Base-by-base conservation (phyloP, 2,113 vertebrate species). In the Siniperca knerii region DNA sequence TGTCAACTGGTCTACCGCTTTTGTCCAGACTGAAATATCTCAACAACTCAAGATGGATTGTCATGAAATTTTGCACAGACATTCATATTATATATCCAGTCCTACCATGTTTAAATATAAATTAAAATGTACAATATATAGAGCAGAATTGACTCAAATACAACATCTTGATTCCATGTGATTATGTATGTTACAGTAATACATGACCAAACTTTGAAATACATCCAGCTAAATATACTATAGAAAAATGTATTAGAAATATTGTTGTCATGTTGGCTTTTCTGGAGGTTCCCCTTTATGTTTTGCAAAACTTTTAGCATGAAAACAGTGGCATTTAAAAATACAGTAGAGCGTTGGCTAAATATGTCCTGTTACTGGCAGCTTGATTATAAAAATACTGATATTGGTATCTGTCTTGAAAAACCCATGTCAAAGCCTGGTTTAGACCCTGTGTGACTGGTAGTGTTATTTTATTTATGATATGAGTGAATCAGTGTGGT, bases 401-500 rank as follows among this genome's bases (percentile, higher is more conserved):
- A 82, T 82, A 67, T 65, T 73, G 75, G 50, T 82, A 67, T 69
- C 75, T 79, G 65, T 72, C 12, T 76, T 74, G 8, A 71, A 87
- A 79, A 78, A 0, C n/a, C 46, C 58, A 48, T 88, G 89, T 89
- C 74, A 82, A 72, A 87, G 80, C 83, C 75, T 69, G 82, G 69
- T 87, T 89, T 76, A 89, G 88, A 80, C 74, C 75, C 85, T 48
- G 81, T 77, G 81, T 64, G 83, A 75, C 88, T 87, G 83, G 58
- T 77, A 40, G 69, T 67, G 40, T 83, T 82, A 73, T 91, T 87
- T 90, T 89, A 93, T 92, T 92, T 89, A 91, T 88, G 79, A 88
- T 85, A 75, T 25, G 87, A 90, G 89, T 81, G 89, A 89, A 93
- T 90, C 90, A 84, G 86, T 82, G 87, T 82, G 93, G 79, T 67